Conservation (phyloP, 2,888 invertebrate genomes). For the Cyrtodaria siliqua region DNA sequence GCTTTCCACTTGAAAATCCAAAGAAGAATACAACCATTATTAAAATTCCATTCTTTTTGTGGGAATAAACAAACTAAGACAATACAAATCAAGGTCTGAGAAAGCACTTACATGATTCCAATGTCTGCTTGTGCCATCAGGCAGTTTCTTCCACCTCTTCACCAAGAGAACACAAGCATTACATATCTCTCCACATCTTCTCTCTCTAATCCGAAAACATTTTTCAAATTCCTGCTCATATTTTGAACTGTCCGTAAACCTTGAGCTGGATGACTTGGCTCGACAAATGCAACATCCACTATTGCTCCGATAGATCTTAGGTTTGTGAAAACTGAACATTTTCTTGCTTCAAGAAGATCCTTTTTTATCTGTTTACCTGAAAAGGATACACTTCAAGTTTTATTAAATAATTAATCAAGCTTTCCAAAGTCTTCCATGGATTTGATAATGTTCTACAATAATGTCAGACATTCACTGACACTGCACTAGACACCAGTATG, state of each 20-base stretch:
- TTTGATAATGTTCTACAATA: slow-evolving; percentile 3
- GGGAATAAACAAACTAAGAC: too few relatives aligned
- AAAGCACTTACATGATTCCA: slow-evolving; percentile 82
- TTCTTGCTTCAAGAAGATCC: slow-evolving; percentile 18
- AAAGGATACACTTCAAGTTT: too few relatives aligned
- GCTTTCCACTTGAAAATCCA: too few relatives aligned
- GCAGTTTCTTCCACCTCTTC: slow-evolving; percentile 89
- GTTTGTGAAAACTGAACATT: slow-evolving; percentile 95
- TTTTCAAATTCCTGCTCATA: slow-evolving; percentile 93
- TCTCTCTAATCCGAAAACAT: slow-evolving; percentile 91
- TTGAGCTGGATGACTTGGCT: slow-evolving; percentile 93
- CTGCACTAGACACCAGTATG: slow-evolving; percentile 5
- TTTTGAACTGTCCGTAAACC: slow-evolving; percentile 94
- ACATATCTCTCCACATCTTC: slow-evolving; percentile 93
- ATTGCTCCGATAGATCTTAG: slow-evolving; percentile 90
- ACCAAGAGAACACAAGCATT: slow-evolving; percentile 94
- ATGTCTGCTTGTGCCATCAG: slow-evolving; percentile 79
- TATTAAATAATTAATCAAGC: too few relatives aligned
- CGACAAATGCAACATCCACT: slow-evolving; percentile 95
- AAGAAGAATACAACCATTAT: too few relatives aligned
- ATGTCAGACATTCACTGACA: slow-evolving; percentile 10
- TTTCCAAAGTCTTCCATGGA: slow-evolving; percentile 7
- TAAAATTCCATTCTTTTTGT: too few relatives aligned
- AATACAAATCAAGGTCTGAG: too few relatives aligned
- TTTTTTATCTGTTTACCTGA: too few relatives aligned